A percentile compares a stretch with the other conserved stretches of the same genome.
These are phyloP conservation scores for Prionailurus viverrinus DNA, from an alignment of 2,113 vertebrate species.

Conservation along the genomic window DNA sequence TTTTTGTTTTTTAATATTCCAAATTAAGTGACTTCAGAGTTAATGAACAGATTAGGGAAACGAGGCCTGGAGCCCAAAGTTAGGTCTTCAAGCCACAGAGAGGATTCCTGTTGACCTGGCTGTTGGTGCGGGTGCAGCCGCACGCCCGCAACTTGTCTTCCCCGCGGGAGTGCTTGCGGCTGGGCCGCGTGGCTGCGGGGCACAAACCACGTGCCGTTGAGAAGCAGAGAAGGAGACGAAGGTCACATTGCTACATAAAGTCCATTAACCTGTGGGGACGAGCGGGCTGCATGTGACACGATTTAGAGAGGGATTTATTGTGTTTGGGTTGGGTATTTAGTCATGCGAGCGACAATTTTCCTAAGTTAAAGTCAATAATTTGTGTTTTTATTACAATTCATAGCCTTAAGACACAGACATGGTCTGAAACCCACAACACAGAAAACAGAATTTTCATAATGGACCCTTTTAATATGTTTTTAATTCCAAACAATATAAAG, in stretches of 20 bases:
- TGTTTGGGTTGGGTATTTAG: constrained; percentile 82
- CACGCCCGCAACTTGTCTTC: not conserved
- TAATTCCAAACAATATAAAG: constrained; percentile 87
- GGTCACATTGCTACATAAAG: not conserved
- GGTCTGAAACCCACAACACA: constrained; percentile 80
- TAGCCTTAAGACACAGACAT: constrained; percentile 87
- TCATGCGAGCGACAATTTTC: constrained; percentile 84
- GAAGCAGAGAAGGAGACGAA: not conserved
- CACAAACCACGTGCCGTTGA: not conserved
- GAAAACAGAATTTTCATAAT: constrained; percentile 86
- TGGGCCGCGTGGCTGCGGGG: not conserved
- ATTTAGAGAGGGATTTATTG: constrained; percentile 80
- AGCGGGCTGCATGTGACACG: constrained; percentile 54
- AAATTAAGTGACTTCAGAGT: not conserved
- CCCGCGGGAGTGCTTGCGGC: not conserved
- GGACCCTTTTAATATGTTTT: constrained; percentile 86
- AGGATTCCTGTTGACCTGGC: not conserved
- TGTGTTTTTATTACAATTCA: constrained; percentile 87
- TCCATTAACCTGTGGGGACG: constrained; percentile 69
- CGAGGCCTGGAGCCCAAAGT: not conserved
- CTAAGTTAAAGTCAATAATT: constrained; percentile 88
- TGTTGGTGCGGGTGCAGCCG: too few relatives aligned
- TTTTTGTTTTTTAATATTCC: not conserved
- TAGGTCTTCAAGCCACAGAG: not conserved
- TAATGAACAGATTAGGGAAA: not conserved